Conservation (phyloP, 2,113 vertebrate genomes). For the Aix galericulata region DNA sequence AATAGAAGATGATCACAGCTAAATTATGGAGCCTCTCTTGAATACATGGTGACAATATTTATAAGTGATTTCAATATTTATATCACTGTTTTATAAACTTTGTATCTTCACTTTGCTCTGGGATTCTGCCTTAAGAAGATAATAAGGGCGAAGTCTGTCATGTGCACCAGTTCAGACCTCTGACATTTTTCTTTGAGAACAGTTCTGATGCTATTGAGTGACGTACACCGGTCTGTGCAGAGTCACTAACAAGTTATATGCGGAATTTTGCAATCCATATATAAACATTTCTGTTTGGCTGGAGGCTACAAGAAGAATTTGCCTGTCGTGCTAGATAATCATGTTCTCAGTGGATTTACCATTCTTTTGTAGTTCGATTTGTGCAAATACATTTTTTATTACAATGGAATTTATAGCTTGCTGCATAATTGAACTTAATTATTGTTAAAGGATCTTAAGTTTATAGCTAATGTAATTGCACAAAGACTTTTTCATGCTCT, state of each 20-base stretch:
- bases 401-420: background rate
- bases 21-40: background rate
- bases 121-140: background rate
- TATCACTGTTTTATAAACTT: background rate
- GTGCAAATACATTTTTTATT: background rate
- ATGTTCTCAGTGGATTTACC: background rate
- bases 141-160: background rate
- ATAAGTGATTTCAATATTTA: background rate
- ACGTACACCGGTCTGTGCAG: background rate
- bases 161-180: background rate
- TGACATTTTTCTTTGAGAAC: background rate
- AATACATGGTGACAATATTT: background rate
- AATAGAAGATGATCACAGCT: background rate
- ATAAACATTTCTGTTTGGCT: background rate
- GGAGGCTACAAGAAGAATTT: background rate
- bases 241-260: background rate
- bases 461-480: background rate
- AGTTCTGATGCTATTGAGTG: background rate
- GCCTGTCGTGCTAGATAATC: background rate
- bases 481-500: background rate
- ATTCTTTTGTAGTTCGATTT: background rate
- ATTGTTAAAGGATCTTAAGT: background rate
- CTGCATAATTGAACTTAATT: background rate
- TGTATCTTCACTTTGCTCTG: background rate
- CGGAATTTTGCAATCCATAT: background rate